A percentile compares a stretch with the other conserved stretches of the same genome.
Evolutionary conservation across 2,888 invertebrate species (phyloP).

Genomic region (Mythimna albipuncta): DNA sequence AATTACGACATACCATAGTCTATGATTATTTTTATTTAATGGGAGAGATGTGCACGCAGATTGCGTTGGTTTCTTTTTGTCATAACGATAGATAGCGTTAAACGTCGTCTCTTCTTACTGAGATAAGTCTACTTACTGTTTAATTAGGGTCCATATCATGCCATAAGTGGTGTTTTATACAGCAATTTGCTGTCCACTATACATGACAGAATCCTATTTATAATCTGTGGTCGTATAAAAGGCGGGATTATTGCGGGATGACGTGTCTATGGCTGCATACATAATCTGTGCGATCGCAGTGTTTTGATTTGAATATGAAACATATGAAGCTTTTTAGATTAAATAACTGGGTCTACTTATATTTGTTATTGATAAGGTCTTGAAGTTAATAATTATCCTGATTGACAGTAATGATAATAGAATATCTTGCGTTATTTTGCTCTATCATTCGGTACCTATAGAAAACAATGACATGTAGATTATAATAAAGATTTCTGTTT

Average conservation of each 20-base stretch:
- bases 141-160: conserved; percentile 56
- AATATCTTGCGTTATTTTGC: neutral
- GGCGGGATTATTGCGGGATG: conserved; percentile 48
- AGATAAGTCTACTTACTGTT: conserved; percentile 60
- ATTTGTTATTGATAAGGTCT: conserved; percentile 7
- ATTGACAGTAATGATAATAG: conserved; percentile 4
- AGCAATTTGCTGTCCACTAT: conserved; percentile 52
- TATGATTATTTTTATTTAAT: conserved; percentile 50
- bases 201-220: conserved; percentile 56
- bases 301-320: conserved; percentile 48
- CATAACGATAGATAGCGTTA: conserved; percentile 44
- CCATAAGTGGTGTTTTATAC: conserved; percentile 49
- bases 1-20: conserved; percentile 42
- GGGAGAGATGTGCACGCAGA: conserved; percentile 43
- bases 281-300: conserved; percentile 38
- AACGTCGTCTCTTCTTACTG: conserved; percentile 36
- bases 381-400: conserved; percentile 15
- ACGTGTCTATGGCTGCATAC: conserved; percentile 44
- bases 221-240: conserved; percentile 55
- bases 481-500: neutral
- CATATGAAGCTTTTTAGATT: conserved; percentile 36
- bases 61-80: conserved; percentile 49
- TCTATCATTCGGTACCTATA: neutral
- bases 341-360: conserved; percentile 8
- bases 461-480: neutral